phyloP scores from a whole-genome alignment of 1,140 invertebrate genomes.

The Rhagoletis pomonella region DNA sequence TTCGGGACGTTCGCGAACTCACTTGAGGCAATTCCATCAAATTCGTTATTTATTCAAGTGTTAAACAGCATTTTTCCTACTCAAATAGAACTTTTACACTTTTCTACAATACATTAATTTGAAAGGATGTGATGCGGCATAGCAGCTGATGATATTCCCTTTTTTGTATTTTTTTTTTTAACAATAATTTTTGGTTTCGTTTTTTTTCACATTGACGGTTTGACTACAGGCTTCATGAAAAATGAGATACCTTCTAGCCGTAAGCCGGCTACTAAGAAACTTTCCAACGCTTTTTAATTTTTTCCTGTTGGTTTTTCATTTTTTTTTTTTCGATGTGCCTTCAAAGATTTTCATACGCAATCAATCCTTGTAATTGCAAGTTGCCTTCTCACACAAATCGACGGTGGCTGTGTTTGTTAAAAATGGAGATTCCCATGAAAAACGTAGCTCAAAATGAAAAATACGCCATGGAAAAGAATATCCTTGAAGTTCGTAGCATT shows the following conservation, averaged over 20 bases:
- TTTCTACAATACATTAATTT: constrained; percentile 62
- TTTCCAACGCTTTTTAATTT: constrained; percentile 34
- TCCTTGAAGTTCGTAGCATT: neutral
- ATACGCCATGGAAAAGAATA: constrained; percentile 51
- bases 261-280: neutral
- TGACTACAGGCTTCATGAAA: constrained; percentile 69
- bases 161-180: constrained; percentile 13
- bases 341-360: constrained; percentile 71
- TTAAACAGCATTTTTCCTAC: constrained; percentile 66
- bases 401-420: constrained; percentile 15
- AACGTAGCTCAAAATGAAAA: constrained; percentile 74
- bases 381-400: neutral
- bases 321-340: constrained; percentile 52
- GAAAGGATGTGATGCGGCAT: neutral
- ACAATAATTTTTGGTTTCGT: neutral
- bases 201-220: constrained; percentile 56
- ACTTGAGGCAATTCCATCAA: neutral
- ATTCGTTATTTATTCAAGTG: constrained; percentile 72
- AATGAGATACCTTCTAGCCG: constrained; percentile 70
- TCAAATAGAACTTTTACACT: constrained; percentile 48
- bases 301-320: constrained; percentile 6
- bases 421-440: constrained; percentile 63
- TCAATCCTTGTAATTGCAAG: constrained; percentile 73
- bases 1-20: constrained; percentile 7
- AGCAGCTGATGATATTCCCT: neutral